Conservation (phyloP, 2,888 invertebrate genomes). For the Troides aeacus region DNA sequence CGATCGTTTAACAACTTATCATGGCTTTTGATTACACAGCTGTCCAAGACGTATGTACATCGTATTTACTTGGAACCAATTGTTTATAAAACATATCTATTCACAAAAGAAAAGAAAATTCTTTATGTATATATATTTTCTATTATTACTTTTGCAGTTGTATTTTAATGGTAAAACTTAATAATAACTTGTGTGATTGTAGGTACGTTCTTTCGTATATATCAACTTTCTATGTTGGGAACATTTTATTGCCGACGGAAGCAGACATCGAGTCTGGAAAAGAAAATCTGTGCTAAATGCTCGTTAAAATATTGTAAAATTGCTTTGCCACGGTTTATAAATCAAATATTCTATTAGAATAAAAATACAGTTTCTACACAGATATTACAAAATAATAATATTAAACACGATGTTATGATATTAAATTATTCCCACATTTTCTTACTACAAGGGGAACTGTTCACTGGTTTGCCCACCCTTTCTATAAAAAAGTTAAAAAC, state of each 20-base stretch:
- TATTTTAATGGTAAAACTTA: not conserved
- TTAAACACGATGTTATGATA: too few relatives aligned
- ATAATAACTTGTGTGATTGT: not conserved
- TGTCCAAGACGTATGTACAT: not conserved
- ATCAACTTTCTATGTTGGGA: not conserved
- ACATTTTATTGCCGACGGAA: slow-evolving; percentile 9
- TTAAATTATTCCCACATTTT: too few relatives aligned
- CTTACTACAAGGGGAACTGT: too few relatives aligned
- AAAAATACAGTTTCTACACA: not conserved
- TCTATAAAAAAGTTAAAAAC: too few relatives aligned
- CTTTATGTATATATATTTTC: too few relatives aligned
- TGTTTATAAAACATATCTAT: too few relatives aligned
- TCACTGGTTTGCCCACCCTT: too few relatives aligned
- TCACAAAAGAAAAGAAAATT: too few relatives aligned
- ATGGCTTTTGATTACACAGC: slow-evolving; percentile 21
- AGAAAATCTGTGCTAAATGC: slow-evolving; percentile 6
- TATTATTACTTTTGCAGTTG: not conserved
- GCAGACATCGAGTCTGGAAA: slow-evolving; percentile 2
- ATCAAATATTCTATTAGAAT: not conserved
- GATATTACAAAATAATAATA: too few relatives aligned
- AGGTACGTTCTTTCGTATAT: not conserved
- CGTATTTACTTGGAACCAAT: too few relatives aligned
- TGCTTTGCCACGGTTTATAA: slow-evolving; percentile 12
- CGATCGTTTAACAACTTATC: slow-evolving; percentile 2
- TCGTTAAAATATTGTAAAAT: slow-evolving; percentile 19